Evolutionary conservation across 1,140 invertebrate genomes (phyloP), one percentile per base, ranked within the genome.

Genomic region (Dinoponera quadriceps): DNA sequence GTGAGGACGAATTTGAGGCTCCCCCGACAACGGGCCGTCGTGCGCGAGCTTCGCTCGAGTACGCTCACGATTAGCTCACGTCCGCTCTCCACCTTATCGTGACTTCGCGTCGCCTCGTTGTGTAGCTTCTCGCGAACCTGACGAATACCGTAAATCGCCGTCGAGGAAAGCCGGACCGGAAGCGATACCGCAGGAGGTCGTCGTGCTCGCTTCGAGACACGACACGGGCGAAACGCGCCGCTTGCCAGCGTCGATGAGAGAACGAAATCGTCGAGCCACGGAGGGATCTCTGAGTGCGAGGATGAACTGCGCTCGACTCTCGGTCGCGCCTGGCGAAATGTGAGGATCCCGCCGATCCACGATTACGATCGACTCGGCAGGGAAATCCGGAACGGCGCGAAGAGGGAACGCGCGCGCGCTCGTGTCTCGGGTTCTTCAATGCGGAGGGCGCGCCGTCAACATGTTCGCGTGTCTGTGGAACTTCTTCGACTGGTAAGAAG

Each of bases 401-500:
- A 22, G 27, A n/a, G 57, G 62, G 66, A 25, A 22, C 72, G 54
- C 73, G 29, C 54, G 49, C n/a, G 33, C 51, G 44, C 66, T 33
- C 55, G 38, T 2, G 16, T 2, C n/a, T 25, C 11, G 49, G 14
- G 65, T 49, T 20, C 18, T 80, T 78, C 81, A 18, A 88, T 83
- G 82, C 72, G 63, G 63, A 66, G 83, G 29, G 83, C 49, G 68
- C 22, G 25, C 85, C 68, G 73, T 77, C 90, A 94, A 92, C 82
- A 96, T 96, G 96, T 96, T 96, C 89, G 95, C 95, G 87, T 96
- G 96, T 92, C 94, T 96, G 82, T 96, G 95, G 95, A 95, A 96
- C 90, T 94, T 96, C 84, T 96, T 96, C 94, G 95, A 96, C 90
- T 96, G 96, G 96, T 96, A 94, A 96, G 95, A 95, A 72, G 1